Conservation (phyloP, 1,140 invertebrate genomes). For the Whitmania pigra region DNA sequence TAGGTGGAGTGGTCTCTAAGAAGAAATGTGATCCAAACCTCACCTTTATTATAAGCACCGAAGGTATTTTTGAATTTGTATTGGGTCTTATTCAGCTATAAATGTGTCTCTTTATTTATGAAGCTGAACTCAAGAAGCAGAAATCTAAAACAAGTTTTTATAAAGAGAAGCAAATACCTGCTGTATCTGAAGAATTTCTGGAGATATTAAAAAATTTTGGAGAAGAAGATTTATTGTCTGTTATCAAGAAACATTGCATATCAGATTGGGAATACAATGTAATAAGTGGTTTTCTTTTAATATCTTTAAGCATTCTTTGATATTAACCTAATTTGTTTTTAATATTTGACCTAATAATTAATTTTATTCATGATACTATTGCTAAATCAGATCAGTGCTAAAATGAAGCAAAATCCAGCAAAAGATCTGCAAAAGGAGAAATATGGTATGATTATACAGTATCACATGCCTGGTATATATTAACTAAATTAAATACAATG, state of each 20-base stretch:
- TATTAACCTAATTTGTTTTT: too few relatives aligned
- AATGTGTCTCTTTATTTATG: slow-evolving; percentile 13
- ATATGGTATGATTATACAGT: neutral
- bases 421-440: neutral
- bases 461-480: neutral
- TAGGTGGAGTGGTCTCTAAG: too few relatives aligned
- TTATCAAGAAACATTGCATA: slow-evolving; percentile 60
- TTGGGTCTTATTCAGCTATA: neutral
- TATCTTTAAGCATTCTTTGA: neutral
- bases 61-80: neutral
- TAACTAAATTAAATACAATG: neutral
- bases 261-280: slow-evolving; percentile 71
- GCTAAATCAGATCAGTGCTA: too few relatives aligned
- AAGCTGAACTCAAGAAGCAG: slow-evolving; percentile 57
- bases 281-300: slow-evolving; percentile 28
- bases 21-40: too few relatives aligned
- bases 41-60: too few relatives aligned
- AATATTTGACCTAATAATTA: too few relatives aligned
- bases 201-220: slow-evolving; percentile 42
- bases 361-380: too few relatives aligned
- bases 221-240: slow-evolving; percentile 35
- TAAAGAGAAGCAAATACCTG: slow-evolving; percentile 58
- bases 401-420: too few relatives aligned
- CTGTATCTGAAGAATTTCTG: slow-evolving; percentile 64
- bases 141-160: slow-evolving; percentile 54